Evolutionary conservation across 2,888 invertebrate species (phyloP).

Genomic region (Alloscopus bannaensis): DNA sequence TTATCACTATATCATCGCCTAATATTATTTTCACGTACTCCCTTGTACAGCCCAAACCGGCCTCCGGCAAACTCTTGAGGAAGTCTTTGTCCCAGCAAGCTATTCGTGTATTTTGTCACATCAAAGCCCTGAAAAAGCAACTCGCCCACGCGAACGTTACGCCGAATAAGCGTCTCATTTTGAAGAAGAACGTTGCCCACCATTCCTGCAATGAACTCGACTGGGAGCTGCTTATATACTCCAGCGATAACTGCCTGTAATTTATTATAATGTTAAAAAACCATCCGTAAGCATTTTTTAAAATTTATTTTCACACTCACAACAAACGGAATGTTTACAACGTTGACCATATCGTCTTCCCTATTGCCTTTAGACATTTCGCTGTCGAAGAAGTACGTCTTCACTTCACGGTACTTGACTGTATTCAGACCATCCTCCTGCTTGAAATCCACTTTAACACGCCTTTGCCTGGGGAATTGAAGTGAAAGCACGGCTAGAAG

Average conservation of each 20-base stretch:
- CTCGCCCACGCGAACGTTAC: slow-evolving; percentile 51
- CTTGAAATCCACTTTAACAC: slow-evolving; percentile 31
- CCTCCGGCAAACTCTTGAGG: slow-evolving; percentile 43
- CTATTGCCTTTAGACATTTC: slow-evolving; percentile 20
- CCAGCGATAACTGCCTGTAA: slow-evolving; percentile 22
- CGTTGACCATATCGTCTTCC: slow-evolving; percentile 39
- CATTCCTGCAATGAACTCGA: neutral
- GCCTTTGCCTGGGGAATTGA: slow-evolving; percentile 29
- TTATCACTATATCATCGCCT: neutral
- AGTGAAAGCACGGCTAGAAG: no score
- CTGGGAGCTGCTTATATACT: slow-evolving; percentile 5
- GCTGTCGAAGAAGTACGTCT: slow-evolving; percentile 49
- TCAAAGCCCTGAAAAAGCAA: slow-evolving; percentile 53
- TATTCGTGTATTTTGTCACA: slow-evolving; percentile 25
- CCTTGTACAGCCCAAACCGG: slow-evolving; percentile 56
- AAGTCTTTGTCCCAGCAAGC: neutral
- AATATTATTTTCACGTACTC: slow-evolving; percentile 20
- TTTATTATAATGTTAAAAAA: neutral
- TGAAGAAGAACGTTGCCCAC: slow-evolving; percentile 19
- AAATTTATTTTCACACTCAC: slow-evolving; percentile 5
- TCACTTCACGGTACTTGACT: slow-evolving; percentile 49
- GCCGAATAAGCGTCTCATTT: slow-evolving; percentile 29
- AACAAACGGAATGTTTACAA: slow-evolving; percentile 49
- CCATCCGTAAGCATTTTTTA: neutral
- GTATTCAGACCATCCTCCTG: slow-evolving; percentile 30